These are phyloP conservation scores for Blera fallax DNA, from an alignment of 2,888 invertebrate species.

Conservation along the genomic window DNA sequence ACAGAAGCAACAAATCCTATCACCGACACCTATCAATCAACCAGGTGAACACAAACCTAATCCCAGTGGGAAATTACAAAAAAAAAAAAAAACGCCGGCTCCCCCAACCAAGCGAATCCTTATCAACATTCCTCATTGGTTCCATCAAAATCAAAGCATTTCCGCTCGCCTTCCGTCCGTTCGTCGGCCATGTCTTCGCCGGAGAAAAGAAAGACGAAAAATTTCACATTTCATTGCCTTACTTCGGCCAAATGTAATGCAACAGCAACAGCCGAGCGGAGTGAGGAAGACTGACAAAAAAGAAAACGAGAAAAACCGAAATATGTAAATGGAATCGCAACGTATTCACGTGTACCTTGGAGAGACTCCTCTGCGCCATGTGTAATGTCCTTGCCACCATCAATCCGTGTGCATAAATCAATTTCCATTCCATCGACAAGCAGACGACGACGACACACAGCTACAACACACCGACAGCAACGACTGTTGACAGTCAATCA, in stretches of 20 bases:
- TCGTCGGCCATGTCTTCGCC: neutral
- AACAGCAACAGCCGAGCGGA: neutral
- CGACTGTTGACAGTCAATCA: conserved; percentile 71
- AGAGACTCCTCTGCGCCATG: neutral
- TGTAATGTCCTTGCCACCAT: conserved; percentile 47
- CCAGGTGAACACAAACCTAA: conserved; percentile 54
- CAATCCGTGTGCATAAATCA: conserved; percentile 69
- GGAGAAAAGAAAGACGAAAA: neutral
- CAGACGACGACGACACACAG: neutral
- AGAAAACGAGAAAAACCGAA: conserved; percentile 4
- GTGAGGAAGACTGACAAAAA: neutral
- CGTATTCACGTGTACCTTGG: neutral
- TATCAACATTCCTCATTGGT: conserved; percentile 19
- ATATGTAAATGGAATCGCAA: conserved; percentile 50
- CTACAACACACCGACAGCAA: conserved; percentile 6
- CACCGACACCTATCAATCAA: conserved; percentile 58
- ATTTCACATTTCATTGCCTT: conserved; percentile 5
- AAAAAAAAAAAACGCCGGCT: neutral
- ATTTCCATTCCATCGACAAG: conserved; percentile 56
- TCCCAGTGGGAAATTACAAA: conserved; percentile 39
- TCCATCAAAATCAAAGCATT: conserved; percentile 45
- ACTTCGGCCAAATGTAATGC: conserved; percentile 18
- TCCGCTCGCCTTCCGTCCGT: conserved; percentile 13
- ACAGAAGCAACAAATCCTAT: conserved; percentile 36
- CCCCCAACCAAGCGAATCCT: neutral